Conservation (phyloP, 2,888 invertebrate species). For the Trissonchulus sp. region DNA sequence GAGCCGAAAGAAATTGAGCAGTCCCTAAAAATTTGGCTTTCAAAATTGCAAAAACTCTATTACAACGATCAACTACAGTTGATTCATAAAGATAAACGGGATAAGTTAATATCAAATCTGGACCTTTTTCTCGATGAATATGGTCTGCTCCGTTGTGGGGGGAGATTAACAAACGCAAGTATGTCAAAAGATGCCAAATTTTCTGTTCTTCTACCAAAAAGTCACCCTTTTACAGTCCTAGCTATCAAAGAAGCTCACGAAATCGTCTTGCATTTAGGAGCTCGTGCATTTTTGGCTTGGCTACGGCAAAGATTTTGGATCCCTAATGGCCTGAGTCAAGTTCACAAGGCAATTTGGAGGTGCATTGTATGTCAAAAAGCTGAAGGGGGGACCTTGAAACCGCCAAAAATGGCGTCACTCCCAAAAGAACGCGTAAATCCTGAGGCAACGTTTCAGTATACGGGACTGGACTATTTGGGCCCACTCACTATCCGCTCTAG, state of each 20-base stretch:
- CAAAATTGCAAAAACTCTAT: background rate
- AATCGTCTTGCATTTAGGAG: background rate
- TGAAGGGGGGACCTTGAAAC: background rate
- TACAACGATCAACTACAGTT: background rate
- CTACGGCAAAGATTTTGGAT: constrained; percentile 12
- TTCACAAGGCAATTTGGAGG: background rate
- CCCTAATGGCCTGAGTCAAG: background rate
- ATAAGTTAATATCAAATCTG: background rate
- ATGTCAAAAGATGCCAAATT: no score
- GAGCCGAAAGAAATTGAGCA: background rate
- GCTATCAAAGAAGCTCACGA: background rate
- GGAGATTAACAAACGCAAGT: no score
- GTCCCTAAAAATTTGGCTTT: background rate
- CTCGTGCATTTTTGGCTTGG: background rate
- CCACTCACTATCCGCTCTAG: background rate
- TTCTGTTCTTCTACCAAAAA: no score
- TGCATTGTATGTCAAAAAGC: constrained; percentile 9
- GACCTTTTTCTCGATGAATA: background rate
- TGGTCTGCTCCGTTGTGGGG: background rate
- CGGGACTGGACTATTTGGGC: constrained; percentile 10
- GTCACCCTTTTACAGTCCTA: no score
- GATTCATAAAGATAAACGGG: background rate
- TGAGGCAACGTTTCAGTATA: background rate
- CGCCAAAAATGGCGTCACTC: background rate
- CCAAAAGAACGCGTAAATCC: background rate